Conservation (phyloP, 1,140 invertebrate species). For the Fopius arisanus region DNA sequence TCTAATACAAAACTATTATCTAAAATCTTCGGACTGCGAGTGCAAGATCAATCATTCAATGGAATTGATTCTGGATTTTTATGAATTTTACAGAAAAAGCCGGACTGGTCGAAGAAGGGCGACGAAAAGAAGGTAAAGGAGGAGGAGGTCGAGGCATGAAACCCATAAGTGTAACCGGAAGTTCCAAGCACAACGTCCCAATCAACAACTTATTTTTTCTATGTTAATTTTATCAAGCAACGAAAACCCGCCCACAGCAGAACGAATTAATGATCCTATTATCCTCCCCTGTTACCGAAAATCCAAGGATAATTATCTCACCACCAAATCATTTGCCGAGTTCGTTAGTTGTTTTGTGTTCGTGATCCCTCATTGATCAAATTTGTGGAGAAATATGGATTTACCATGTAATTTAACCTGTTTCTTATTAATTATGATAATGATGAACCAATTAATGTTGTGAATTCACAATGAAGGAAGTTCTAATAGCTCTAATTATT, state of each 20-base stretch:
- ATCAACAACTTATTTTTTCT: slow-evolving; percentile 12
- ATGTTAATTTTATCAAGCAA: slow-evolving; percentile 12
- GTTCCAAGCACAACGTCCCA: slow-evolving; percentile 29
- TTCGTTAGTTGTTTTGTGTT: slow-evolving; percentile 3
- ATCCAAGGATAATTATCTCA: background rate
- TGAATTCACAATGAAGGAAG: background rate
- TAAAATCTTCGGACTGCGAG: background rate
- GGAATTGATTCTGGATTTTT: slow-evolving; percentile 11
- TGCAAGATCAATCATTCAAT: slow-evolving; percentile 19
- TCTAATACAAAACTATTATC: background rate
- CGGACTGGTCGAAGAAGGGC: slow-evolving; percentile 89
- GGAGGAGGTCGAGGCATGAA: slow-evolving; percentile 82
- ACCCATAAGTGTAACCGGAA: background rate
- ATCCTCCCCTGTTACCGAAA: background rate
- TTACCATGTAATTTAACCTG: slow-evolving; percentile 1
- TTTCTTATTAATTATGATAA: background rate
- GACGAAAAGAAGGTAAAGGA: slow-evolving; percentile 90
- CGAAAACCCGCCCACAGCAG: background rate
- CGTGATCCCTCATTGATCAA: background rate
- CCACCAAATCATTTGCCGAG: background rate
- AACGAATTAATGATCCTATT: background rate
- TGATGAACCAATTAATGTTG: background rate
- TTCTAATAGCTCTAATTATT: background rate
- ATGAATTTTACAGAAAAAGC: slow-evolving; percentile 80
- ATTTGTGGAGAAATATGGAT: background rate